phyloP scores from a whole-genome alignment of 2,797 vertebrate genomes.

The Sebastes nivosus region DNA sequence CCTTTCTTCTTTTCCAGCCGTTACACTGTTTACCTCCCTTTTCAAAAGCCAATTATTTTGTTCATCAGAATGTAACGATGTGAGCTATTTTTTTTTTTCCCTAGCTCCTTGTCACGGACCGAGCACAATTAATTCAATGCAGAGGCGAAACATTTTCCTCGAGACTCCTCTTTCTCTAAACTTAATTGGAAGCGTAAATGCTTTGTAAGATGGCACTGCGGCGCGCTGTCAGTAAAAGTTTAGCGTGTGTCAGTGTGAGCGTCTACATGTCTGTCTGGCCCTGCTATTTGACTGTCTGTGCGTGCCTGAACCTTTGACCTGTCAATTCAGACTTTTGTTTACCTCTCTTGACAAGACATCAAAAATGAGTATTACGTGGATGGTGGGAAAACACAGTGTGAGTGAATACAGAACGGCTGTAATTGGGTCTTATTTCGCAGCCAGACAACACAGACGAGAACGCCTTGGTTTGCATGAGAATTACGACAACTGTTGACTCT shows the following conservation, averaged over 20 bases:
- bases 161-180: constrained; percentile 47
- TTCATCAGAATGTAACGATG: constrained; percentile 67
- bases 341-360: constrained; percentile 55
- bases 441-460: constrained; percentile 35
- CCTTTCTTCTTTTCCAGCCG: constrained; percentile 10
- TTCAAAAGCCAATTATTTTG: constrained; percentile 76
- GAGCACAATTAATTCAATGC: constrained; percentile 67
- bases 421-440: constrained; percentile 64
- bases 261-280: neutral
- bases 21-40: constrained; percentile 57
- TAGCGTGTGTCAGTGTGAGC: neutral
- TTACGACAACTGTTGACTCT: constrained; percentile 30
- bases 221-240: constrained; percentile 32
- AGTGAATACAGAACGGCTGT: constrained; percentile 54
- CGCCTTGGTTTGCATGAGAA: constrained; percentile 53
- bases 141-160: constrained; percentile 51
- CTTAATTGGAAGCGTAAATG: constrained; percentile 62
- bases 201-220: constrained; percentile 41
- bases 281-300: constrained; percentile 26
- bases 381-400: constrained; percentile 29
- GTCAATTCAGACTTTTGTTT: constrained; percentile 60
- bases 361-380: constrained; percentile 36
- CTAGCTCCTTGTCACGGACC: constrained; percentile 42
- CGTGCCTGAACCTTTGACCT: constrained; percentile 43
- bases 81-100: constrained; percentile 44